phyloP scores from a whole-genome alignment of 2,888 invertebrate genomes.

The Blera fallax region DNA sequence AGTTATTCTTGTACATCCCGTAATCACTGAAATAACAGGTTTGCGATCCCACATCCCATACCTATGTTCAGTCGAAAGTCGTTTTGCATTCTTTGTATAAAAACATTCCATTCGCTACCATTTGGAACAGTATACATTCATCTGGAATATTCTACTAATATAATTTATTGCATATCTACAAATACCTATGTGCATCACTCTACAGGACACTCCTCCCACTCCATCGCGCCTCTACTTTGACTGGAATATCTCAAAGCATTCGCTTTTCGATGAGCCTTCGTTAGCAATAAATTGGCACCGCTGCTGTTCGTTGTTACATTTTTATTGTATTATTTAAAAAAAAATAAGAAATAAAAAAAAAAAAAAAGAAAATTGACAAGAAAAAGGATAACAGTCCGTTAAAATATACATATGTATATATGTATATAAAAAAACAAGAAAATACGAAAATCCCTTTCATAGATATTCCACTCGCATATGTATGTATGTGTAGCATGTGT shows the following conservation, averaged over 20 bases:
- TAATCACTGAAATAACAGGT: neutral
- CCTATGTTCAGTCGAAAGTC: neutral
- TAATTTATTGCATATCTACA: slow-evolving; percentile 3
- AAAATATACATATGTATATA: slow-evolving; percentile 30
- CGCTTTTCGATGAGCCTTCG: slow-evolving; percentile 43
- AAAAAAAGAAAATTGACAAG: slow-evolving; percentile 59
- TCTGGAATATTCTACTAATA: slow-evolving; percentile 4
- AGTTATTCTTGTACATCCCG: neutral
- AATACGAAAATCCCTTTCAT: slow-evolving; percentile 51
- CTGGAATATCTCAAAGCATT: slow-evolving; percentile 27
- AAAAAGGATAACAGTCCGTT: slow-evolving; percentile 66
- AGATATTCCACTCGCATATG: slow-evolving; percentile 67
- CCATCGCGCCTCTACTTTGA: neutral
- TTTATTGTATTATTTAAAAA: slow-evolving; percentile 49
- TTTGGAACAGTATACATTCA: neutral
- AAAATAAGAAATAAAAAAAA: slow-evolving; percentile 24
- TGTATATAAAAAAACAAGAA: slow-evolving; percentile 23
- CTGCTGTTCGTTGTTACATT: slow-evolving; percentile 38
- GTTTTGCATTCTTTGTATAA: neutral
- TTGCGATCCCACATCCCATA: neutral
- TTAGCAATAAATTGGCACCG: slow-evolving; percentile 64
- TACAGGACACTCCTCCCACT: neutral
- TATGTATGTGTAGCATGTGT: slow-evolving; percentile 24
- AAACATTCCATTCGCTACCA: neutral
- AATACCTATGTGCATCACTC: slow-evolving; percentile 18